Evolutionary conservation across 1,140 invertebrate species (phyloP), one percentile per base, ranked within the genome.

Genomic region (Neotoxoptera formosana): DNA sequence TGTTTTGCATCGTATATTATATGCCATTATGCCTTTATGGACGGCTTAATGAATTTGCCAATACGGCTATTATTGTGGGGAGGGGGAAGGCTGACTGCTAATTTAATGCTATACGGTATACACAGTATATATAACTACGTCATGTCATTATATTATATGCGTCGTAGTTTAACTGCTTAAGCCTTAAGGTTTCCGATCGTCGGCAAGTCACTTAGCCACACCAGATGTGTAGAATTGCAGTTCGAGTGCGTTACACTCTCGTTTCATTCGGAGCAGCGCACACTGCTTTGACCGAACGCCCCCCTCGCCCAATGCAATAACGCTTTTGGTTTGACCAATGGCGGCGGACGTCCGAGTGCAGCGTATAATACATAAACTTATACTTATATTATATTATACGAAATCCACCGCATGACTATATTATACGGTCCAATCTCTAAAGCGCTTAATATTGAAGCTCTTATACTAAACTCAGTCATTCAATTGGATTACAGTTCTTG

Each of bases 271-370:
- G 1, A 76, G 36, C 60, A 67, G 9, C 3, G n/a, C 53, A 81
- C 90, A 67, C 90, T 41, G 41, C 41, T 91, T 41, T 83, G 67
- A n/a, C n/a, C 90, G n/a, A 83, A 83, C 67, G 8, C 90, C 90
- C 47, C 47, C 20, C 51, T 53, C 51, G 6, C 51, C 51, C 7
- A 0, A 0, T n/a, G 23, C 90, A 67, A 53, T 81, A 91, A n/a
- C n/a, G 67, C 76, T 83, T 47, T 91, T n/a, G 47, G n/a, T 83
- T 51, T 91, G 90, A 91, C 90, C 90, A 91, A 91, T 91, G 11
- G 36, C 30, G 90, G 6, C 17, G 45, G 90, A 60, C 45, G 36
- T n/a, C 47, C 17, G n/a, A 88, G 7, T 51, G 60, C 14, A 17
- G 30, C 11, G 60, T 76, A 17, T 17, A 34, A n/a, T n/a, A 17